These are phyloP conservation scores for Lamprologus speciosus DNA, from an alignment of 2,113 vertebrate species.

Conservation along the genomic window DNA sequence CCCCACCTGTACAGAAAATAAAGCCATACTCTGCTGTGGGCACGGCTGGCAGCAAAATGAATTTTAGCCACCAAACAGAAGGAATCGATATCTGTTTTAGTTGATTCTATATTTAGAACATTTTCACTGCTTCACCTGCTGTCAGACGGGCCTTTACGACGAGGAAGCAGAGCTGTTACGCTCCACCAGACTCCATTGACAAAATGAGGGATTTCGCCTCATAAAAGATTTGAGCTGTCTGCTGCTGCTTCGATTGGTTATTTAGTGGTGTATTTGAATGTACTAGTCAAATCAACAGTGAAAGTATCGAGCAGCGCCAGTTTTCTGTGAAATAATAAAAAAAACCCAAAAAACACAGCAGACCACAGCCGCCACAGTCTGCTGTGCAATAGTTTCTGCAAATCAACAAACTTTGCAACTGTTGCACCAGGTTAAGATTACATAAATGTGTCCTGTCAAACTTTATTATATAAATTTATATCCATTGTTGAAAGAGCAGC, in stretches of 20 bases:
- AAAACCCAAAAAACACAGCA: fast-evolving
- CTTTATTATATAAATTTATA: neutral
- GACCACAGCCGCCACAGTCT: neutral
- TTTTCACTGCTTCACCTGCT: neutral
- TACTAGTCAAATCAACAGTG: neutral
- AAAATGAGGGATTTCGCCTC: neutral
- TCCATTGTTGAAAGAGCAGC: neutral
- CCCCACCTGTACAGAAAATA: neutral
- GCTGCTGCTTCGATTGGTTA: neutral
- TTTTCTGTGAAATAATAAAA: neutral
- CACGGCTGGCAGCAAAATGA: neutral
- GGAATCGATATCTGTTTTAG: neutral
- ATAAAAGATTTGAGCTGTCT: neutral
- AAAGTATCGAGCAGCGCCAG: neutral
- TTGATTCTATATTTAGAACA: neutral
- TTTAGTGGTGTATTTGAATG: neutral
- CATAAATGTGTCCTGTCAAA: neutral
- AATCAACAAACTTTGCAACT: neutral
- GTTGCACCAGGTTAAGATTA: neutral
- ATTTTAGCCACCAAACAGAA: neutral
- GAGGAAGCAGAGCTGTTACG: neutral
- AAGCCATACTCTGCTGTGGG: neutral
- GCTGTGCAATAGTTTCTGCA: neutral
- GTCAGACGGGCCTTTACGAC: neutral
- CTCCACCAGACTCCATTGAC: neutral